A percentile compares a stretch with the other conserved stretches of the same genome.
phyloP scores from a whole-genome alignment of 2,113 vertebrate species.

The Indicator maculatus region DNA sequence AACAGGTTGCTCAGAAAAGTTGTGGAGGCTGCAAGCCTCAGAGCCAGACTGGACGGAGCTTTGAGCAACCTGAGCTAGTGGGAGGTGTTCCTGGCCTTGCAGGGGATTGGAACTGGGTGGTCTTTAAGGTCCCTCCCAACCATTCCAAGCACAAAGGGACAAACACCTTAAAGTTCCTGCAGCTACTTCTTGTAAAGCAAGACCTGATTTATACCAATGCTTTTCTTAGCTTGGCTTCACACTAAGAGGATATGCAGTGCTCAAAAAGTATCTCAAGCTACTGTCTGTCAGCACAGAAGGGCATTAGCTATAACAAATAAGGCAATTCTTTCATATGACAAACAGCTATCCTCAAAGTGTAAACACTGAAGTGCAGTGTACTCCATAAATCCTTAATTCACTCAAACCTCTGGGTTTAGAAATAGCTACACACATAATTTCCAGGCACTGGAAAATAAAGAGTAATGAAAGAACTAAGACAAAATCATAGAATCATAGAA shows the following conservation, averaged over 20 bases:
- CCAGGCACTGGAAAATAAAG: neutral
- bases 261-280: neutral
- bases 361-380: accelerated
- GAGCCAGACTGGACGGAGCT: too few relatives aligned
- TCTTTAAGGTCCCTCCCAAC: too few relatives aligned
- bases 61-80: too few relatives aligned
- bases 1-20: too few relatives aligned
- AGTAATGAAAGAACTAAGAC: neutral
- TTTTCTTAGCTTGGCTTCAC: neutral
- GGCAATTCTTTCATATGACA: neutral
- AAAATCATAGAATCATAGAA: neutral
- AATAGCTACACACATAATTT: neutral
- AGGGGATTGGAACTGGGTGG: too few relatives aligned
- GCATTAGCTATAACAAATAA: neutral
- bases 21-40: too few relatives aligned
- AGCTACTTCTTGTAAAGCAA: neutral
- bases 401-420: neutral
- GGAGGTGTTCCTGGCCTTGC: too few relatives aligned
- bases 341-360: neutral
- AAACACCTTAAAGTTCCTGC: neutral
- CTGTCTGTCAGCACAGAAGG: neutral
- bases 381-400: neutral
- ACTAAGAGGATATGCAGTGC: neutral
- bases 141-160: neutral
- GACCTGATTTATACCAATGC: neutral